These are phyloP conservation scores for Peromyscus polionotus DNA, from an alignment of 2,113 vertebrate species.

Conservation along the genomic window DNA sequence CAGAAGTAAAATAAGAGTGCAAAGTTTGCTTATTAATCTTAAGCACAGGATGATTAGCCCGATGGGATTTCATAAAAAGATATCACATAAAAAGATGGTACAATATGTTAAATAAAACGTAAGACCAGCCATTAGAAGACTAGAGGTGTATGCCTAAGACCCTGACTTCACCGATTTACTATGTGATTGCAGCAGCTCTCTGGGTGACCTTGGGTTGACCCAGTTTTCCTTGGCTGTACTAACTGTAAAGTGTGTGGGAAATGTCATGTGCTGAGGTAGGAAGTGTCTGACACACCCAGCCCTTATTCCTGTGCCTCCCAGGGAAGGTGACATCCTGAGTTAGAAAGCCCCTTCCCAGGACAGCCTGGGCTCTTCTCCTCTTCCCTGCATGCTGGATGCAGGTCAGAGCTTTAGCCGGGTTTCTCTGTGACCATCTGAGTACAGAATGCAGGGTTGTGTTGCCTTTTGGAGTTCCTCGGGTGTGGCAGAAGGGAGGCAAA, in stretches of 20 bases:
- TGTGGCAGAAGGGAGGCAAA: background rate
- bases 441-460: background rate
- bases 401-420: background rate
- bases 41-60: background rate
- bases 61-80: background rate
- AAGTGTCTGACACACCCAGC: background rate
- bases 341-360: background rate
- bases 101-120: background rate
- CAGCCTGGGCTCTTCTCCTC: background rate
- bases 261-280: background rate
- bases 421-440: too few relatives aligned
- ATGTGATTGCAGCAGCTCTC: background rate
- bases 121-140: background rate
- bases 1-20: slow-evolving; percentile 22
- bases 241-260: background rate
- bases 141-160: background rate
- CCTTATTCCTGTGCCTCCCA: background rate
- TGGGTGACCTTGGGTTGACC: background rate
- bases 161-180: background rate
- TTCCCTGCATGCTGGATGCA: background rate
- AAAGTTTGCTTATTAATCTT: slow-evolving; percentile 54
- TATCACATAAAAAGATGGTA: background rate
- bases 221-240: background rate
- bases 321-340: background rate
- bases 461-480: background rate